A percentile compares a stretch with the other conserved stretches of the same genome.
Conservation (phyloP, 2,113 vertebrate genomes). For the Ornithorhynchus anatinus region DNA sequence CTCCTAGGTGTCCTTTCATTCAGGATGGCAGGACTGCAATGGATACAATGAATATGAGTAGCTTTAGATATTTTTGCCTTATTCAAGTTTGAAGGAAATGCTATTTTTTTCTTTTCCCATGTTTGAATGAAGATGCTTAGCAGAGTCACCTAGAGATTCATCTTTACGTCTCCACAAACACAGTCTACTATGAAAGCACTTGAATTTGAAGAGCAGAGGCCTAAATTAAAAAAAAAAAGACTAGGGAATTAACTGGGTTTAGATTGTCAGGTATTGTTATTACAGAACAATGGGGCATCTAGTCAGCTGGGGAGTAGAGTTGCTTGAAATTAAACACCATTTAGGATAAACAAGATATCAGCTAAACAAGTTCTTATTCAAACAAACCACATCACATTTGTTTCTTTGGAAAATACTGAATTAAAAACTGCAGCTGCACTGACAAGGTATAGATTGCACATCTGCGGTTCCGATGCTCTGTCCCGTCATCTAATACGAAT, state of each 20-base stretch:
- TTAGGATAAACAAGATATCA: not conserved
- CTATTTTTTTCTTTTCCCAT: slow-evolving; percentile 17
- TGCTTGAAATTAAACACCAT: not conserved
- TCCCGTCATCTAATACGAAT: not conserved
- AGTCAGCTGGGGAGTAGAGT: not conserved
- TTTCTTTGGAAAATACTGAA: not conserved
- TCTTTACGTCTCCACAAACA: slow-evolving; percentile 17
- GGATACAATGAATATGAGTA: too few relatives aligned
- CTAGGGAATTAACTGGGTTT: slow-evolving; percentile 5
- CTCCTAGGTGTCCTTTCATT: too few relatives aligned
- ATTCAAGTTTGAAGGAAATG: not conserved
- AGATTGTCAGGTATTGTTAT: slow-evolving; percentile 1
- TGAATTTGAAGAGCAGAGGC: slow-evolving; percentile 23
- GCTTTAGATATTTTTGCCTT: not conserved
- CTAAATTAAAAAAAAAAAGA: slow-evolving; percentile 42
- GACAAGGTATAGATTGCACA: not conserved
- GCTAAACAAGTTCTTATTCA: not conserved
- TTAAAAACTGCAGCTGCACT: too few relatives aligned
- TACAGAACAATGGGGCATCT: slow-evolving; percentile 9
- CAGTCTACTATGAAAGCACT: not conserved
- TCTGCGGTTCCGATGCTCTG: not conserved
- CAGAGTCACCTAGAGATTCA: slow-evolving; percentile 52
- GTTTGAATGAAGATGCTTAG: slow-evolving; percentile 33
- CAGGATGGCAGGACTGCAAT: too few relatives aligned
- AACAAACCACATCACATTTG: not conserved